Conservation (phyloP, 1,140 invertebrate genomes). For the Sarcophaga bullata region DNA sequence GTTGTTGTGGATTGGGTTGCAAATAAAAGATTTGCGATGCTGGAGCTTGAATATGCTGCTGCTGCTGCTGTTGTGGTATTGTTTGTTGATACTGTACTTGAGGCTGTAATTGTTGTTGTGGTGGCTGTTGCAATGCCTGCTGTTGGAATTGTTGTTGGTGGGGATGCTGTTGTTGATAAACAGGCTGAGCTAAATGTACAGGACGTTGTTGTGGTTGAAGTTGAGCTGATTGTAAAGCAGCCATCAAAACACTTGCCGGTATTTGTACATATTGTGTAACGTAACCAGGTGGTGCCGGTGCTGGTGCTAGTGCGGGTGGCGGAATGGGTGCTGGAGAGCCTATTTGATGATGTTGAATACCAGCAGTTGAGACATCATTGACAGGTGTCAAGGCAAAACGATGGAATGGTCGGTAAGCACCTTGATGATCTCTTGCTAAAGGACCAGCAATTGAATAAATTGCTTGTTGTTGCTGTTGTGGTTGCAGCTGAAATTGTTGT, state of each 20-base stretch:
- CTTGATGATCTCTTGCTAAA: conserved; percentile 56
- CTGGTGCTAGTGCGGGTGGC: not conserved
- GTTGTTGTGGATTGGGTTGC: not conserved
- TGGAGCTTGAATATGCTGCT: conserved; percentile 28
- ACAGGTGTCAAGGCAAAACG: conserved; percentile 48
- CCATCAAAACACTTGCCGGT: conserved; percentile 54
- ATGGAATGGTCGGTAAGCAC: conserved; percentile 53
- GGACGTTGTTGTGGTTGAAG: conserved; percentile 15
- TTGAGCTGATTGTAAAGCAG: conserved; percentile 47
- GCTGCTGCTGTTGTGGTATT: conserved; percentile 16
- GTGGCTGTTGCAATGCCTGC: conserved; percentile 27
- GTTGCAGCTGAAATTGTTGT: not conserved
- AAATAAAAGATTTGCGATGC: not conserved
- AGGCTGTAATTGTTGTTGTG: conserved; percentile 41
- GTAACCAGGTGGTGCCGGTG: conserved; percentile 18
- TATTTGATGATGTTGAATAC: not conserved
- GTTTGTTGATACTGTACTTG: conserved; percentile 26
- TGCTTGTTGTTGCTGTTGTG: not conserved
- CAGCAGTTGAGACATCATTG: conserved; percentile 27
- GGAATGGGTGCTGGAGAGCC: not conserved
- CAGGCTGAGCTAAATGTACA: not conserved
- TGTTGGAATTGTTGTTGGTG: not conserved
- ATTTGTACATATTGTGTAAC: conserved; percentile 54
- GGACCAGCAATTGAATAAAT: conserved; percentile 46
- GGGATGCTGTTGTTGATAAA: conserved; percentile 1